These are phyloP conservation scores for Neodiprion lecontei DNA, from an alignment of 1,140 invertebrate species.

Conservation along the genomic window DNA sequence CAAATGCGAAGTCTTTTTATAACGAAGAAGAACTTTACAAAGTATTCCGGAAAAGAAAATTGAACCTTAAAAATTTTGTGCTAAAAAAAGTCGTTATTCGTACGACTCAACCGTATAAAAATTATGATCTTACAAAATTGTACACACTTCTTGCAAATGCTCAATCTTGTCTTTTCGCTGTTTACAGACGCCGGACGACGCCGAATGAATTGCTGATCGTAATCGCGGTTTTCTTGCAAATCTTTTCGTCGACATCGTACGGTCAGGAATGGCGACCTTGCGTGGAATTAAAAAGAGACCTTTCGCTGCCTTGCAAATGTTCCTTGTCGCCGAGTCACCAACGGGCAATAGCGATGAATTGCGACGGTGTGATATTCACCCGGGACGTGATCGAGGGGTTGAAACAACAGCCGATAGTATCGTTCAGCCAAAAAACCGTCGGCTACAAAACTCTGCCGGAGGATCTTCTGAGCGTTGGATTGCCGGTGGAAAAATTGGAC, in stretches of 20 bases:
- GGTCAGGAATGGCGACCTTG: slow-evolving; percentile 65
- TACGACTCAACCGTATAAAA: too few species aligned
- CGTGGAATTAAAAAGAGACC: slow-evolving; percentile 69
- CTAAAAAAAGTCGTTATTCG: too few species aligned
- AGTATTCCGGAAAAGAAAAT: too few species aligned
- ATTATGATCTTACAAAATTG: too few species aligned
- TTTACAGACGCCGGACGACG: not conserved
- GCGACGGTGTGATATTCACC: slow-evolving; percentile 82
- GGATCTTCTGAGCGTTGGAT: slow-evolving; percentile 55
- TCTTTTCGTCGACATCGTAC: not conserved
- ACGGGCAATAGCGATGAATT: slow-evolving; percentile 72
- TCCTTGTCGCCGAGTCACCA: slow-evolving; percentile 35
- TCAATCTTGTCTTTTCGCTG: not conserved
- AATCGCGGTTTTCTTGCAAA: not conserved
- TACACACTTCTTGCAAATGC: too few species aligned
- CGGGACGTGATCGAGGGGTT: slow-evolving; percentile 77
- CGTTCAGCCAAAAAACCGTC: slow-evolving; percentile 77
- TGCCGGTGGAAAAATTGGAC: slow-evolving; percentile 78
- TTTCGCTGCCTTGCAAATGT: slow-evolving; percentile 70
- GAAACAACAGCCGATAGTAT: slow-evolving; percentile 75
- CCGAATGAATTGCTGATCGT: not conserved
- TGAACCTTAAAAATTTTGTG: too few species aligned
- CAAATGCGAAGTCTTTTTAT: too few species aligned
- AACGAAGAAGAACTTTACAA: too few species aligned
- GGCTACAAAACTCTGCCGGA: slow-evolving; percentile 81